Evolutionary conservation across 1,140 invertebrate species (phyloP).

Genomic region (Papilio xuthus): DNA sequence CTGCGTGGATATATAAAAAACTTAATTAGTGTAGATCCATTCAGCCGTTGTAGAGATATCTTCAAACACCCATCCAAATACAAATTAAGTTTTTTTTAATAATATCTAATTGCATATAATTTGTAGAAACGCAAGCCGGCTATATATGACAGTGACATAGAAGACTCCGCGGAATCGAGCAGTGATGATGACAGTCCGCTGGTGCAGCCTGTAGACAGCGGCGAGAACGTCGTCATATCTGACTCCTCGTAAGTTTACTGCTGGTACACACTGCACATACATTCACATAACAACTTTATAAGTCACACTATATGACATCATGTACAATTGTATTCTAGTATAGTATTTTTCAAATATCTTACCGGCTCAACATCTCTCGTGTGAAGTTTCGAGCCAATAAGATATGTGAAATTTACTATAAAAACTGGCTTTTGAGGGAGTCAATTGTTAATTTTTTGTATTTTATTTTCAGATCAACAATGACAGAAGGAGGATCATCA

Average conservation of each 20-base stretch:
- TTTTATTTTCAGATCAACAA: conserved; percentile 47
- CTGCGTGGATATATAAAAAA: too few species aligned
- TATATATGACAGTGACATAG: conserved; percentile 92
- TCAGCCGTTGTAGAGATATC: too few species aligned
- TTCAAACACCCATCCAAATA: too few species aligned
- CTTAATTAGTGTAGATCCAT: too few species aligned
- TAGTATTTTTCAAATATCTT: too few species aligned
- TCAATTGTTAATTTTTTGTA: not conserved
- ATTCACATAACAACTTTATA: too few species aligned
- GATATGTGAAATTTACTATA: too few species aligned
- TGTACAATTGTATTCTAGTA: too few species aligned
- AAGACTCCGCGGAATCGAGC: conserved; percentile 95
- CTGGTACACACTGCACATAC: not conserved
- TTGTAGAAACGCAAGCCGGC: conserved; percentile 73
- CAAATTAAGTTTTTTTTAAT: too few species aligned
- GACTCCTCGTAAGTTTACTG: conserved; percentile 56
- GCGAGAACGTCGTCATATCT: conserved; percentile 44
- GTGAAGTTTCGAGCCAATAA: too few species aligned
- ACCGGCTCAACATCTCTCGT: too few species aligned
- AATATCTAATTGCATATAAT: not conserved
- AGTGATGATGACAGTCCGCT: conserved; percentile 88
- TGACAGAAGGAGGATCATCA: conserved; percentile 75
- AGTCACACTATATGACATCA: too few species aligned
- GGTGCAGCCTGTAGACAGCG: conserved; percentile 64
- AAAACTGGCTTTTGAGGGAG: not conserved